Percentiles rank a stretch among this genome's conserved stretches.
These are phyloP conservation scores for Schizaphis graminum DNA, from an alignment of 2,888 invertebrate genomes.

Conservation along the genomic window DNA sequence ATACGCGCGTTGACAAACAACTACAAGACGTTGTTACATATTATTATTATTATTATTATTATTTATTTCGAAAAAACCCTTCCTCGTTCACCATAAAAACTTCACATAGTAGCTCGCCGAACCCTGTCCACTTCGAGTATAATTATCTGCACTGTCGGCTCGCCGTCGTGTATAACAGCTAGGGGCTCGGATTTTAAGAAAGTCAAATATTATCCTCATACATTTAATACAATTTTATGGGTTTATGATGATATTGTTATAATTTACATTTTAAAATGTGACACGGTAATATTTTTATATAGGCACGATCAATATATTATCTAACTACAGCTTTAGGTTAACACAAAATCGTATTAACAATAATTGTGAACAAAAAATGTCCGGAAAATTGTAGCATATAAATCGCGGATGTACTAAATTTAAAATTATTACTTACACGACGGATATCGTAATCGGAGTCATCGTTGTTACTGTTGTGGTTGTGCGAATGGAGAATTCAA, in stretches of 20 bases:
- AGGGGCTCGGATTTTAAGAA: neutral
- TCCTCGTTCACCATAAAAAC: neutral
- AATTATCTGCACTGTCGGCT: neutral
- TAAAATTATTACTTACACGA: slow-evolving; percentile 5
- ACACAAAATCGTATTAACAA: neutral
- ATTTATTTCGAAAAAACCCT: neutral
- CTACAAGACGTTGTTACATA: neutral
- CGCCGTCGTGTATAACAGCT: neutral
- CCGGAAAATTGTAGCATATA: neutral
- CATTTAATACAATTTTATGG: neutral
- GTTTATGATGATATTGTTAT: neutral
- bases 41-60: neutral
- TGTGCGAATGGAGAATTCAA: neutral
- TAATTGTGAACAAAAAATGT: neutral
- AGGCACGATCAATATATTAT: neutral
- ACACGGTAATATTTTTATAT: neutral
- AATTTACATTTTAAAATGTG: neutral
- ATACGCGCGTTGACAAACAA: neutral
- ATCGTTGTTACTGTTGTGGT: neutral
- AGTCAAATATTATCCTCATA: neutral
- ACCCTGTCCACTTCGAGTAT: neutral
- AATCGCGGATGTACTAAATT: neutral
- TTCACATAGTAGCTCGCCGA: neutral
- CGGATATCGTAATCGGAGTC: neutral
- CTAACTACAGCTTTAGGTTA: neutral